phyloP scores from a whole-genome alignment of 2,797 vertebrate species.

The Thunnus albacares region DNA sequence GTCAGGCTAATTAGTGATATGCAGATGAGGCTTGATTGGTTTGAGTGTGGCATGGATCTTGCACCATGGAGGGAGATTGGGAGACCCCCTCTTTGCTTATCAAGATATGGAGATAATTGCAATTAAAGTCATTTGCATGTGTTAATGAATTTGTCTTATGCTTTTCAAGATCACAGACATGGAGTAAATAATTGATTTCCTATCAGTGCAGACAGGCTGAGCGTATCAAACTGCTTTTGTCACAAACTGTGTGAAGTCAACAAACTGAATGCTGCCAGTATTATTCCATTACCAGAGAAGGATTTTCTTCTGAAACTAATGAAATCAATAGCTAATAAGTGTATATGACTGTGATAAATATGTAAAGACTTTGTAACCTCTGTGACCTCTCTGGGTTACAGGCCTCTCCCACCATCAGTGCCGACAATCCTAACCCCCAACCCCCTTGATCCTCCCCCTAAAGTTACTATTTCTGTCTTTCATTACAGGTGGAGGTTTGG shows the following conservation, averaged over 20 bases:
- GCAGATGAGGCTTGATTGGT: conserved; percentile 83
- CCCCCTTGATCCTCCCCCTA: too few relatives aligned
- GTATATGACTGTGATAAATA: not conserved
- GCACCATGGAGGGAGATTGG: conserved; percentile 72
- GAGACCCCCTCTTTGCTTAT: conserved; percentile 76
- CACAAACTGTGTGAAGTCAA: conserved; percentile 20
- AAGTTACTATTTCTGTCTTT: too few relatives aligned
- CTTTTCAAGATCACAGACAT: conserved; percentile 74
- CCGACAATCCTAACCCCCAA: too few relatives aligned
- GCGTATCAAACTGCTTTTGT: conserved; percentile 48
- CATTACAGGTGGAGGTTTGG: too few relatives aligned
- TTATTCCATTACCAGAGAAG: conserved; percentile 9
- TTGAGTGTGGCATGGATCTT: conserved; percentile 77
- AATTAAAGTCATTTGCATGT: conserved; percentile 85
- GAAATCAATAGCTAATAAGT: not conserved
- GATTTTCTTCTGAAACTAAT: too few relatives aligned
- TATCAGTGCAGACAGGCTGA: conserved; percentile 63
- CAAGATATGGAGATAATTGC: conserved; percentile 85
- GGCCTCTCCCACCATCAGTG: too few relatives aligned
- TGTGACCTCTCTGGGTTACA: too few relatives aligned
- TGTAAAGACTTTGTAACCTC: not conserved
- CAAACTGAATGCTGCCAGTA: conserved; percentile 2
- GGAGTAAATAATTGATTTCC: conserved; percentile 80
- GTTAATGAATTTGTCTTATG: conserved; percentile 84
- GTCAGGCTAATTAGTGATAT: conserved; percentile 83